Percentiles rank a stretch among this genome's conserved stretches.
Evolutionary conservation across 2,797 vertebrate species (phyloP).

Genomic region (Paguma larvata): DNA sequence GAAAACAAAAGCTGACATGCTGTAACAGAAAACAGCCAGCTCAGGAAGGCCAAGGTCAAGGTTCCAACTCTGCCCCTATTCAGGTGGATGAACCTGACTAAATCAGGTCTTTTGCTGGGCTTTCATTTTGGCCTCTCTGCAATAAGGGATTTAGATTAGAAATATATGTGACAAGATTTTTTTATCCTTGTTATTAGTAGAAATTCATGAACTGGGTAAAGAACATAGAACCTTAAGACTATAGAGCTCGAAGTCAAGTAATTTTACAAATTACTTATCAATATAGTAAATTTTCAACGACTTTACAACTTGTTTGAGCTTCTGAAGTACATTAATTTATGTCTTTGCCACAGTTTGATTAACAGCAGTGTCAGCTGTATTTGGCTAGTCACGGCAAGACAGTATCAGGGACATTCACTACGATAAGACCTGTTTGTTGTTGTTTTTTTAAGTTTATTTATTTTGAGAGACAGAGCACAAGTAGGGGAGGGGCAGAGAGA

Average conservation of each 20-base stretch:
- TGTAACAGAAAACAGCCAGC: background rate
- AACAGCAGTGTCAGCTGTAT: background rate
- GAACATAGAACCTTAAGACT: background rate
- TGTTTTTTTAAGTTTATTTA: background rate
- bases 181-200: background rate
- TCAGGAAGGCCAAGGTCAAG: background rate
- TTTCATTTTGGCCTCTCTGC: background rate
- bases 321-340: background rate
- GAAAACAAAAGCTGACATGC: background rate
- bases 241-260: background rate
- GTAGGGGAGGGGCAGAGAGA: too few relatives aligned
- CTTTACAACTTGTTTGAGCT: background rate
- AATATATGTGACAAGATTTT: background rate
- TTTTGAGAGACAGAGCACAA: too few relatives aligned
- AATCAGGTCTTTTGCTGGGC: background rate
- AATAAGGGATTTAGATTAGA: background rate
- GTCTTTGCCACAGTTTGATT: background rate
- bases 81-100: background rate
- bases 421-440: background rate
- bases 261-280: background rate
- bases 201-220: background rate
- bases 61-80: background rate
- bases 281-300: background rate
- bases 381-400: background rate
- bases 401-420: background rate